Conservation (phyloP, 1,140 invertebrate species). For the Euura lappo region DNA sequence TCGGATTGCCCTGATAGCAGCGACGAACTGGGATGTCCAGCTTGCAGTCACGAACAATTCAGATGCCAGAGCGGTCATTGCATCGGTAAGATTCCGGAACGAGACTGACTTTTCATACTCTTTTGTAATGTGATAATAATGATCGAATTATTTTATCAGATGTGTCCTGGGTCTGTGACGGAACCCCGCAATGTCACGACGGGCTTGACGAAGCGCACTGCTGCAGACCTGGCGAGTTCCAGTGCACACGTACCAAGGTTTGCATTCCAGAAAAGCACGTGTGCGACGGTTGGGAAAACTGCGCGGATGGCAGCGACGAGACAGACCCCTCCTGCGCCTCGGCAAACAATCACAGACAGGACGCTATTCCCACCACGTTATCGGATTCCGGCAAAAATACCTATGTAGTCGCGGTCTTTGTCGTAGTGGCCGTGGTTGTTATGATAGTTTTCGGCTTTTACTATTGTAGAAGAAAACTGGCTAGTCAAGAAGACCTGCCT, state of each 20-base stretch:
- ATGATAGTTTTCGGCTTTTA: constrained; percentile 57
- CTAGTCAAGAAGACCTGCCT: constrained; percentile 58
- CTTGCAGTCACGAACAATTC: constrained; percentile 72
- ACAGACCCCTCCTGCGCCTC: constrained; percentile 64
- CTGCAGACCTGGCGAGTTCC: constrained; percentile 66
- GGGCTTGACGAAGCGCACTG: constrained; percentile 70
- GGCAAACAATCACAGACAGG: constrained; percentile 38
- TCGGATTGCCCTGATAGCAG: constrained; percentile 84
- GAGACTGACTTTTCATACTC: constrained; percentile 13
- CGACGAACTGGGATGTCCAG: constrained; percentile 78
- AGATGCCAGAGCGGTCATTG: constrained; percentile 78
- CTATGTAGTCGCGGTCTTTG: constrained; percentile 53
- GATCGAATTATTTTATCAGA: constrained; percentile 29
- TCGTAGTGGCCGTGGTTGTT: constrained; percentile 57
- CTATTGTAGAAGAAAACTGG: constrained; percentile 55
- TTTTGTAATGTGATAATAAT: neutral
- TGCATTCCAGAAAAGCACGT: constrained; percentile 67
- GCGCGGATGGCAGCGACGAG: constrained; percentile 78
- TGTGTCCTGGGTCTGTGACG: constrained; percentile 72
- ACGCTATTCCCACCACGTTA: constrained; percentile 35
- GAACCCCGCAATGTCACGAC: constrained; percentile 74
- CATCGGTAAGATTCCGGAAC: constrained; percentile 64
- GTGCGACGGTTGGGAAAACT: constrained; percentile 75
- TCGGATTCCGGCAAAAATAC: constrained; percentile 59
- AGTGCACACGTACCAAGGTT: constrained; percentile 66